These are phyloP conservation scores for Phortica okadai DNA, from an alignment of 2,888 invertebrate species.

Conservation along the genomic window DNA sequence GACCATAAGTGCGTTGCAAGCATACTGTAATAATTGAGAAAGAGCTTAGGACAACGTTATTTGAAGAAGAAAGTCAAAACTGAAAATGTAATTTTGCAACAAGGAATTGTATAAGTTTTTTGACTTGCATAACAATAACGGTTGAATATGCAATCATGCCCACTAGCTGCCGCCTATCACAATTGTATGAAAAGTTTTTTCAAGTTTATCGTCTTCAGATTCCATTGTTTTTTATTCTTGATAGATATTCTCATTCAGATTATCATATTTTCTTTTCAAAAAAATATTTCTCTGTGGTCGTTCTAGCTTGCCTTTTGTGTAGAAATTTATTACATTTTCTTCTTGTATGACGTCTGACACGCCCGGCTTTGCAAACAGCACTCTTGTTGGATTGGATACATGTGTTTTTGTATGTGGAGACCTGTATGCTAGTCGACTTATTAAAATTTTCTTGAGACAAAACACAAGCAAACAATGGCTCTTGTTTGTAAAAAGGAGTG, in stretches of 20 bases:
- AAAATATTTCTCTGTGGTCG: constrained; percentile 58
- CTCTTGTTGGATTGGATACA: constrained; percentile 35
- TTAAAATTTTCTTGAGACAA: constrained; percentile 57
- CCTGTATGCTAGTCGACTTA: constrained; percentile 48
- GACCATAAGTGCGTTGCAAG: no score
- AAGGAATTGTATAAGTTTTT: constrained; percentile 31
- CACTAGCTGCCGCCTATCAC: constrained; percentile 42
- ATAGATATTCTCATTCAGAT: constrained; percentile 42
- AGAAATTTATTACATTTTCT: constrained; percentile 66
- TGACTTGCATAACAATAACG: constrained; percentile 41
- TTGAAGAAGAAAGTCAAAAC: constrained; percentile 31
- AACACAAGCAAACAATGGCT: constrained; percentile 29
- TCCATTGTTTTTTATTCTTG: constrained; percentile 41
- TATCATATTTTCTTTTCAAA: constrained; percentile 61
- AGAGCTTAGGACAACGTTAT: no score
- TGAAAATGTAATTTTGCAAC: constrained; percentile 50
- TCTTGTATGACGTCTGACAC: constrained; percentile 9
- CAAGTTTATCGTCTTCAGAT: constrained; percentile 61
- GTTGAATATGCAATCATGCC: constrained; percentile 8
- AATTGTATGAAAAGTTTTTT: constrained; percentile 35
- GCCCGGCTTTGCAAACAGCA: constrained; percentile 30
- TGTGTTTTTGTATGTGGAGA: constrained; percentile 22
- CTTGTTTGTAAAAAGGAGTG: constrained; percentile 9
- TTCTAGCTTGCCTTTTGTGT: constrained; percentile 50
- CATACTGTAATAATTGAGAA: no score